Percentiles rank a stretch among this genome's conserved stretches.
These are phyloP conservation scores for Monopis laevigella DNA, from an alignment of 2,888 invertebrate genomes.

Conservation along the genomic window DNA sequence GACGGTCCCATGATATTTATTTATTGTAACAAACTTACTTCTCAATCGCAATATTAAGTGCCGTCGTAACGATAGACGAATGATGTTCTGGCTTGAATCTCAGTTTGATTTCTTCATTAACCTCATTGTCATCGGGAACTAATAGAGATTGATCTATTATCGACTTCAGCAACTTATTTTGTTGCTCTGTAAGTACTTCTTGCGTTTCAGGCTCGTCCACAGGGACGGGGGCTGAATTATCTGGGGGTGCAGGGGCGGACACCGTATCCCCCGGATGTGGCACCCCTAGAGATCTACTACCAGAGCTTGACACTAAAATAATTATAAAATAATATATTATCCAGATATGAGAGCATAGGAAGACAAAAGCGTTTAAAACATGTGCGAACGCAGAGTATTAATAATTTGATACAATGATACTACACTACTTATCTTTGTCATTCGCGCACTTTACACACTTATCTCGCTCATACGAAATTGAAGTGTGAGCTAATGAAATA, in stretches of 20 bases:
- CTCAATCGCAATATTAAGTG: constrained; percentile 43
- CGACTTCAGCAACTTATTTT: constrained; percentile 39
- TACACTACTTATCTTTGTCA: too few species aligned
- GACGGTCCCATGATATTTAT: too few species aligned
- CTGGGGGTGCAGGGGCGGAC: constrained; percentile 19
- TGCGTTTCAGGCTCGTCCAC: constrained; percentile 21
- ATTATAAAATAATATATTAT: too few species aligned
- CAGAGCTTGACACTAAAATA: constrained; percentile 14
- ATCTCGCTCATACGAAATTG: too few species aligned
- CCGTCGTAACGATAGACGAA: constrained; percentile 42
- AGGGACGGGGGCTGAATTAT: constrained; percentile 23
- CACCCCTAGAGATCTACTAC: constrained; percentile 29
- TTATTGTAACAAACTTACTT: constrained; percentile 33
- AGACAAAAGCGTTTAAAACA: too few species aligned
- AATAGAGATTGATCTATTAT: constrained; percentile 38
- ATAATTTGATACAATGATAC: too few species aligned
- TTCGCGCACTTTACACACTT: too few species aligned
- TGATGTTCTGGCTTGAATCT: constrained; percentile 39
- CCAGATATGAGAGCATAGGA: too few species aligned
- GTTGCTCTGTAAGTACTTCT: constrained; percentile 38
- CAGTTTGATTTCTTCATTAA: constrained; percentile 37
- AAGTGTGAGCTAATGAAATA: too few species aligned
- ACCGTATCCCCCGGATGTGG: constrained; percentile 19
- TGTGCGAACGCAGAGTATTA: too few species aligned
- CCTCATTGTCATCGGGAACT: constrained; percentile 38